Evolutionary conservation across 2,888 invertebrate genomes (phyloP).

Genomic region (Drosophila meridiana): DNA sequence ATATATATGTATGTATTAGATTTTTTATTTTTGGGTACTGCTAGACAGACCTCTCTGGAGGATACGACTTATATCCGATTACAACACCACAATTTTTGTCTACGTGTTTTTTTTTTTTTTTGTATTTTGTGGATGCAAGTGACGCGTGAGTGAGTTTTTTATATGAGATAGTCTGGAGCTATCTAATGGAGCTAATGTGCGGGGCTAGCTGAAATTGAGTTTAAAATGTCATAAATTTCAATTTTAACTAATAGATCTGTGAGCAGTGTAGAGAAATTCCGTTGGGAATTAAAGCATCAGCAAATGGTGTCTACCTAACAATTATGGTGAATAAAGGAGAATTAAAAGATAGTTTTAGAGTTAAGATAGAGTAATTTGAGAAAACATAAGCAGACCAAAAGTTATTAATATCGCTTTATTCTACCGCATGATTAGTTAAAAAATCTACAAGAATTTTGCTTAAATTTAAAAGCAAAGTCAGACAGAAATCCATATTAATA

Average conservation of each 20-base stretch:
- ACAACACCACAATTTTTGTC: conserved; percentile 69
- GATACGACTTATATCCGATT: conserved; percentile 76
- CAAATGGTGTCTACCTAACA: too few species aligned
- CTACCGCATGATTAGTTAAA: neutral
- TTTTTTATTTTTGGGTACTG: conserved; percentile 16
- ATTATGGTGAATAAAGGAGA: neutral
- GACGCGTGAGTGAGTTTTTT: conserved; percentile 14
- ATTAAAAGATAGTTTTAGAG: too few species aligned
- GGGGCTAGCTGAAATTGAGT: conserved; percentile 36
- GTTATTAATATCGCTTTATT: too few species aligned
- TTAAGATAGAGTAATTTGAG: too few species aligned
- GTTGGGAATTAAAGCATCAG: neutral
- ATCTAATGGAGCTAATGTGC: conserved; percentile 56
- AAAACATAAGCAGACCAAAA: too few species aligned
- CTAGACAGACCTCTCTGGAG: conserved; percentile 55
- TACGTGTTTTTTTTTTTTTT: conserved; percentile 14
- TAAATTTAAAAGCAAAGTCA: neutral
- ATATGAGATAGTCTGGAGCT: conserved; percentile 16
- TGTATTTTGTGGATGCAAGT: conserved; percentile 43
- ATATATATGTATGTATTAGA: conserved; percentile 5
- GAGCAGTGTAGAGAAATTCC: neutral
- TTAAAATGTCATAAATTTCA: conserved; percentile 52
- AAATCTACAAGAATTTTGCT: neutral
- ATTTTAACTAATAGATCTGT: neutral
- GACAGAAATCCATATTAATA: neutral